Conservation (phyloP, 2,113 vertebrate species). For the Microtus pennsylvanicus region DNA sequence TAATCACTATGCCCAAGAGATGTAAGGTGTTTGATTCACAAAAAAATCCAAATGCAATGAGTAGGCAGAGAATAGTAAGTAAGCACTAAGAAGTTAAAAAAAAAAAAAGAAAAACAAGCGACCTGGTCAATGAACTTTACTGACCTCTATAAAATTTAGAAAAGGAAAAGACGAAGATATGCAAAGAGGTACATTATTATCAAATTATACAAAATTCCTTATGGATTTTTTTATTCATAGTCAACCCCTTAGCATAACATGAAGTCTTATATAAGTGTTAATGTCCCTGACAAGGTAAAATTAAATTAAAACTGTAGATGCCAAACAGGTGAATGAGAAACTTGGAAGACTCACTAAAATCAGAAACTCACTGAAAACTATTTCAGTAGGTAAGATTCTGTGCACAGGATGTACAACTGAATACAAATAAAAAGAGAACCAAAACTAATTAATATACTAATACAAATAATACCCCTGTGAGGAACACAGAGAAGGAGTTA, state of each 20-base stretch:
- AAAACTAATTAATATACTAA: slow-evolving; percentile 26
- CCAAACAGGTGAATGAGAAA: not conserved
- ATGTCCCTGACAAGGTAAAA: not conserved
- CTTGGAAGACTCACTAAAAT: not conserved
- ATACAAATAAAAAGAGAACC: not conserved
- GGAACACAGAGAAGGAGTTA: not conserved
- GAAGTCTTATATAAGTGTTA: not conserved
- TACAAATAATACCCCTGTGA: not conserved
- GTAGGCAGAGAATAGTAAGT: not conserved
- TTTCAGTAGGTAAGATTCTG: not conserved
- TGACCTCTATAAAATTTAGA: not conserved
- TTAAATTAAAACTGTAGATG: not conserved
- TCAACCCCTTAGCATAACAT: not conserved
- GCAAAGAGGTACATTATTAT: not conserved
- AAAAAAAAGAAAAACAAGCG: not conserved
- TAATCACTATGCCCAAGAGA: not conserved
- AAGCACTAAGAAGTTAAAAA: not conserved
- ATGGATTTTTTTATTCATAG: slow-evolving; percentile 22
- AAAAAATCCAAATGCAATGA: not conserved
- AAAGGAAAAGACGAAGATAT: not conserved
- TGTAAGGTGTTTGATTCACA: not conserved
- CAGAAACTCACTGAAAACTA: not conserved
- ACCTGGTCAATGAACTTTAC: not conserved
- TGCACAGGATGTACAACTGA: not conserved
- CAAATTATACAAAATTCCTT: not conserved